These are phyloP conservation scores for Daphoenositta chrysoptera DNA, from an alignment of 2,113 vertebrate genomes.

Conservation along the genomic window DNA sequence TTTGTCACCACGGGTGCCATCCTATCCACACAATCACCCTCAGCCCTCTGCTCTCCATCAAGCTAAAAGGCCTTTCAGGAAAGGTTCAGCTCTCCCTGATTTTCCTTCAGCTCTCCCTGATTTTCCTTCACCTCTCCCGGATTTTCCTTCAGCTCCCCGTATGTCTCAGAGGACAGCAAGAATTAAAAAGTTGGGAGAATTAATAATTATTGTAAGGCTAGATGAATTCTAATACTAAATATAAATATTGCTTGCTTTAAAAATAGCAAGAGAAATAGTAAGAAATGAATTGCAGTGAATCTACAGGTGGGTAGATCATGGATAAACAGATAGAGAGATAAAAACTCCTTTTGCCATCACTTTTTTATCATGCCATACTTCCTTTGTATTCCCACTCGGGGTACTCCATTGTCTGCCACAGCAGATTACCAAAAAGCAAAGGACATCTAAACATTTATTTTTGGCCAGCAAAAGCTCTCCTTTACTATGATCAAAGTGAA, in stretches of 20 bases:
- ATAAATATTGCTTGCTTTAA: accelerated
- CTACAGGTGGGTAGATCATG: neutral
- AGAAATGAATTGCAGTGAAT: neutral
- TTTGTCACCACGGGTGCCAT: neutral
- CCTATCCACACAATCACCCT: neutral
- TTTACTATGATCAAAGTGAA: neutral
- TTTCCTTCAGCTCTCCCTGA: neutral
- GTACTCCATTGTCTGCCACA: neutral
- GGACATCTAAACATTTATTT: neutral
- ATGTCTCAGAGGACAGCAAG: neutral
- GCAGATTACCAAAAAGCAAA: neutral
- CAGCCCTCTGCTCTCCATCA: neutral
- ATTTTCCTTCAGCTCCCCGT: neutral
- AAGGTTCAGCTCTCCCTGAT: neutral
- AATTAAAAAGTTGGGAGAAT: neutral
- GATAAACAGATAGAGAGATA: neutral
- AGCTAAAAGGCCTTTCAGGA: neutral
- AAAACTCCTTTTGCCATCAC: neutral
- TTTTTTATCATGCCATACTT: neutral
- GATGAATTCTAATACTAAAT: neutral
- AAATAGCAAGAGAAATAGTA: neutral
- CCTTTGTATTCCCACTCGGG: neutral
- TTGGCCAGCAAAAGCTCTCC: neutral
- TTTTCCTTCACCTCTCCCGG: neutral
- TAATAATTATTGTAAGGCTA: no score